A percentile compares a stretch with the other conserved stretches of the same genome.
Evolutionary conservation across 2,888 invertebrate species (phyloP).

Genomic region (Stenotaenia linearis): DNA sequence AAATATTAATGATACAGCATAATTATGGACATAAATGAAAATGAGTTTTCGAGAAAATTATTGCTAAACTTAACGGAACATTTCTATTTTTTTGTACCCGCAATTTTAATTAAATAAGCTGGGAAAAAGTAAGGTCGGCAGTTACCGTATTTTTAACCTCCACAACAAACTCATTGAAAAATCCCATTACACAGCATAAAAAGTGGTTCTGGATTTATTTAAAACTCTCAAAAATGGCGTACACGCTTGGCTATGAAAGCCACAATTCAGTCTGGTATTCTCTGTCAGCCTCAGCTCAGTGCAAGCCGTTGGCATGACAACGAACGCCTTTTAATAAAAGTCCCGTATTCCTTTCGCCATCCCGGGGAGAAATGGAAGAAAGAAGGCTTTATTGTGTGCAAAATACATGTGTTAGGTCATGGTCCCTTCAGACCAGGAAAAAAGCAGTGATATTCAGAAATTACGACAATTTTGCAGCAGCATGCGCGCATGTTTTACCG

Average conservation of each 20-base stretch:
- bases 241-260: background rate
- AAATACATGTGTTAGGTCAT: slow-evolving; percentile 14
- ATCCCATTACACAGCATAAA: background rate
- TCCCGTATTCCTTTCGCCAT: background rate
- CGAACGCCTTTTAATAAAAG: slow-evolving; percentile 2
- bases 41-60: background rate
- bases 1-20: background rate
- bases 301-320: slow-evolving; percentile 5
- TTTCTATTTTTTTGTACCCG: background rate
- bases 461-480: background rate
- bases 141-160: background rate
- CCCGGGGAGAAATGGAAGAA: background rate
- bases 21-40: background rate
- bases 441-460: background rate
- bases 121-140: background rate
- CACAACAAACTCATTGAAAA: background rate
- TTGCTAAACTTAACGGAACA: background rate
- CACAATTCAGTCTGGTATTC: slow-evolving; percentile 15
- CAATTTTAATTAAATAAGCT: background rate
- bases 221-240: slow-evolving; percentile 1
- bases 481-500: background rate
- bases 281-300: background rate
- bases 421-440: background rate
- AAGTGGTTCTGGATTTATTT: slow-evolving; percentile 15
- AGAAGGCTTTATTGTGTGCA: slow-evolving; percentile 1